phyloP scores from a whole-genome alignment of 2,888 invertebrate species.

The Ypsolopha scabrella region DNA sequence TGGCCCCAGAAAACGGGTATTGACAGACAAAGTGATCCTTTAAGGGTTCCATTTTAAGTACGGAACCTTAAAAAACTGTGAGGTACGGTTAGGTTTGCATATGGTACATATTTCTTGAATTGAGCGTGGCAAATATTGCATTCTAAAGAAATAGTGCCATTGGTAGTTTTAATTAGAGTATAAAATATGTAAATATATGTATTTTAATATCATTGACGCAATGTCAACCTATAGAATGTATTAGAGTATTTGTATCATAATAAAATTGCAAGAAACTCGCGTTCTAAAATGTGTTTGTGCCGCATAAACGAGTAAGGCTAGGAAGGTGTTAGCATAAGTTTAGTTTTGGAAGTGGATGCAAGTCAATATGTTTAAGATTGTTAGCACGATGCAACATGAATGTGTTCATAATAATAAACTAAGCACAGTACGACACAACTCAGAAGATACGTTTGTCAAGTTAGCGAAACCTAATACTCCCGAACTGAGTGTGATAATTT shows the following conservation, averaged over 20 bases:
- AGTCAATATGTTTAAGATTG: conserved; percentile 56
- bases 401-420: conserved; percentile 46
- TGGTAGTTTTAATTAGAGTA: conserved; percentile 32
- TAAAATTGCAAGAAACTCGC: conserved; percentile 33
- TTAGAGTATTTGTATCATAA: conserved; percentile 37
- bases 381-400: conserved; percentile 31
- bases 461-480: no score
- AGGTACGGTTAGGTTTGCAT: neutral
- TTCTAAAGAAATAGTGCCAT: conserved; percentile 63
- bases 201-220: conserved; percentile 40
- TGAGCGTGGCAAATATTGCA: conserved; percentile 28
- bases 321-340: conserved; percentile 23
- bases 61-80: no score
- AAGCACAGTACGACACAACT: no score
- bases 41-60: no score
- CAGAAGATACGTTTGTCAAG: no score
- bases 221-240: conserved; percentile 25
- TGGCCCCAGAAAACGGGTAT: no score
- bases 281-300: conserved; percentile 36
- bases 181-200: conserved; percentile 48
- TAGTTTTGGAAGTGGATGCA: conserved; percentile 39
- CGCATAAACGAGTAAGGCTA: conserved; percentile 35
- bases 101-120: conserved; percentile 53
- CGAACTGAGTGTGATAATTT: no score
- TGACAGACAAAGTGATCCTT: no score